Evolutionary conservation across 1,140 invertebrate species (phyloP), one percentile per base, ranked within the genome.

Genomic region (Pinna nobilis): DNA sequence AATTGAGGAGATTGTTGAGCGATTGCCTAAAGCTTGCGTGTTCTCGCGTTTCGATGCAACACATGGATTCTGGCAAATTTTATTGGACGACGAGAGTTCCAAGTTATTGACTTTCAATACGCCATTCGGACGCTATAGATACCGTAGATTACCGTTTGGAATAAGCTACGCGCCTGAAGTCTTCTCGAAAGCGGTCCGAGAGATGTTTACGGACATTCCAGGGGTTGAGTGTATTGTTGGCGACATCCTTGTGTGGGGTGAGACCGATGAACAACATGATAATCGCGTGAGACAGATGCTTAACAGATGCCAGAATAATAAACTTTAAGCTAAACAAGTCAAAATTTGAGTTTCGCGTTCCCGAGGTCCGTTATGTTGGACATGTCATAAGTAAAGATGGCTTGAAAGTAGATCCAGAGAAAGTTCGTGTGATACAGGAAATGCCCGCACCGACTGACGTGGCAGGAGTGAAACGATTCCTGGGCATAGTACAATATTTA

Each of bases 41-140:
- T 82, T 71, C 51, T 74, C 67, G 20, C 63, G 44, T 70, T 65
- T 78, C 49, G 77, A 73, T 32, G 73, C 65, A 9, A 59, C 57
- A 33, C 37, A 49, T 61, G 37, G 68, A 33, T 73, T 60, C 55
- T 79, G 66, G 77, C 53, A 55, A 3, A 61, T 79, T 13, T 23
- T 59, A 64, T 49, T 79, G 13, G 77, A 79, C 25, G 28, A 65
- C 11, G 25, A 51, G 3, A 79, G 72, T 78, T 77, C 44, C 73
- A 84, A 60, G 63, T 73, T 90, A 5, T 87, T 83, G 20, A 91
- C 90, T 32, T 91, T 91, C 78, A 86, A 88, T 33, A 85, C 83
- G 0, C 89, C 88, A 15, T 90, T 88, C 83, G 89, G 84, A 13
- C 23, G 66, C 1, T 69, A 69, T 37, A 6, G 55, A 3, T 69